phyloP scores from a whole-genome alignment of 2,797 vertebrate genomes.

The Rhadinocentrus ornatus region DNA sequence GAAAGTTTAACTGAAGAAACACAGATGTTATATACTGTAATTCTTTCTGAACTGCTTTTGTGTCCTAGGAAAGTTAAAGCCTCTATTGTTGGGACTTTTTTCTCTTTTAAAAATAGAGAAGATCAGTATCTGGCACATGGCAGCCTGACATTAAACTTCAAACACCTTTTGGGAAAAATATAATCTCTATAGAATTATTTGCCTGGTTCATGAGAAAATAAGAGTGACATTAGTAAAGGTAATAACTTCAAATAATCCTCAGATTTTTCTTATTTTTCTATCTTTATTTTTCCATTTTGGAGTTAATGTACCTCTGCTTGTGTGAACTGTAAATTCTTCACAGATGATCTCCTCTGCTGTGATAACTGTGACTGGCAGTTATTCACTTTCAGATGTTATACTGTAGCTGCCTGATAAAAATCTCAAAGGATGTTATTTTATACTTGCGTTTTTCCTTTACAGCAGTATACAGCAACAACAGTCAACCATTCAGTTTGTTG shows the following conservation, averaged over 20 bases:
- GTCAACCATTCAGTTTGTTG: slow-evolving; percentile 33
- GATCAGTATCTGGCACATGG: too few species aligned
- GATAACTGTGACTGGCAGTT: slow-evolving; percentile 40
- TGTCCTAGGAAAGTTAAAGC: too few species aligned
- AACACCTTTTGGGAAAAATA: background rate
- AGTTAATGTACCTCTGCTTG: slow-evolving; percentile 22
- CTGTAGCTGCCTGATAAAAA: slow-evolving; percentile 22
- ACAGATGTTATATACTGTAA: too few species aligned
- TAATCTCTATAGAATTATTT: background rate
- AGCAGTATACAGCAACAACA: slow-evolving; percentile 27
- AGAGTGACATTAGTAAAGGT: background rate
- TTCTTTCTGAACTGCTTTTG: too few species aligned
- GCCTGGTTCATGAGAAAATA: background rate
- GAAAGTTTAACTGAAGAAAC: too few species aligned
- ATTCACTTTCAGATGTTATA: slow-evolving; percentile 4
- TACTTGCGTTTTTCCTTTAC: slow-evolving; percentile 5
- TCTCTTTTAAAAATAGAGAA: too few species aligned
- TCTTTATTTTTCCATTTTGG: slow-evolving; percentile 10
- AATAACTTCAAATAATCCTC: slow-evolving; percentile 24
- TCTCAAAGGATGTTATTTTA: slow-evolving; percentile 26
- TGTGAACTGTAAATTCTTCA: slow-evolving; percentile 23
- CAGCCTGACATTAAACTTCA: background rate
- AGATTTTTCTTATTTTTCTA: background rate
- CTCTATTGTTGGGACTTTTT: too few species aligned
- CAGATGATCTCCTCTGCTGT: slow-evolving; percentile 6